A percentile compares a stretch with the other conserved stretches of the same genome.
These are phyloP conservation scores for Pardalotus punctatus DNA, from an alignment of 2,113 vertebrate species.

Conservation along the genomic window DNA sequence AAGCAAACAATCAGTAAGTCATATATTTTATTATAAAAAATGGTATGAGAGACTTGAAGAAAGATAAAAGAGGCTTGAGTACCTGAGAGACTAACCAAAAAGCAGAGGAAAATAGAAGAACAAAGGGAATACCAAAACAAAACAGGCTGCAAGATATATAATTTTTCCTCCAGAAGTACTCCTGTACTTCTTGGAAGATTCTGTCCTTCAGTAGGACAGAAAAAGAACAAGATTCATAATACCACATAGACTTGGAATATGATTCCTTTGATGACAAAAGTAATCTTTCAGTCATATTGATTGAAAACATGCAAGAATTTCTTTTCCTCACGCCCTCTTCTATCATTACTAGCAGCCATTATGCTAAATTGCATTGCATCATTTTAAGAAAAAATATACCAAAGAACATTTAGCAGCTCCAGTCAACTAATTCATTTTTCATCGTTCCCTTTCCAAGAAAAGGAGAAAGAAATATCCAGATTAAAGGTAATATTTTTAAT, in stretches of 20 bases:
- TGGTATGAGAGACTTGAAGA: neutral
- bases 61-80: neutral
- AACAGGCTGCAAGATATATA: neutral
- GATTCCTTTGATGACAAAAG: neutral
- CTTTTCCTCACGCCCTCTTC: accelerated
- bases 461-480: neutral
- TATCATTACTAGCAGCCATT: neutral
- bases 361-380: neutral
- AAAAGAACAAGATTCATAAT: neutral
- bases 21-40: neutral
- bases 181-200: neutral
- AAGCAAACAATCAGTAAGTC: neutral
- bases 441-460: neutral
- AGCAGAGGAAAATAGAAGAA: neutral
- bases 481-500: neutral
- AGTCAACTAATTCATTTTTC: neutral
- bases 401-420: neutral
- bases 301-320: neutral
- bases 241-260: neutral
- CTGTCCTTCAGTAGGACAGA: neutral
- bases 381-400: neutral
- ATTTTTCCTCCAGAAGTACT: neutral
- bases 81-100: neutral
- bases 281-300: neutral
- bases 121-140: neutral